phyloP scores from a whole-genome alignment of 1,140 invertebrate species.

The Condylostylus longicornis region DNA sequence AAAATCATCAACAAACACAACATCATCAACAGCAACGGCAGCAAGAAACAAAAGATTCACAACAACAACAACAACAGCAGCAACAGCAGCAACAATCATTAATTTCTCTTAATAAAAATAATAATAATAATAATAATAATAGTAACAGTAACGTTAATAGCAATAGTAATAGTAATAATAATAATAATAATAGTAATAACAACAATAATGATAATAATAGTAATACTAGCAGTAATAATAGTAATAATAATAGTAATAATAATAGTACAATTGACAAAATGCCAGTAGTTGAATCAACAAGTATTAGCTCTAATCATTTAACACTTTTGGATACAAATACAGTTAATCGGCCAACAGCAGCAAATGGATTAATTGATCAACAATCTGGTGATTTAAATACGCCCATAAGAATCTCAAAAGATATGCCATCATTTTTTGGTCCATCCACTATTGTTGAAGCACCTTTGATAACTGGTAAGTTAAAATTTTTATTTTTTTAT shows the following conservation, averaged over 20 bases:
- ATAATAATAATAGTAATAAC: conserved; percentile 15
- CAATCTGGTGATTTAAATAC: conserved; percentile 58
- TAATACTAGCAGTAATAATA: conserved; percentile 9
- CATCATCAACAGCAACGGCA: too few species aligned
- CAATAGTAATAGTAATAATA: not conserved
- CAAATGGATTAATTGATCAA: too few species aligned
- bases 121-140: not conserved
- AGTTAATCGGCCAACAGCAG: too few species aligned
- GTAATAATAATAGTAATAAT: too few species aligned
- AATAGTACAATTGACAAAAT: too few species aligned
- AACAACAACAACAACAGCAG: not conserved
- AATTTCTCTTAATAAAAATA: too few species aligned
- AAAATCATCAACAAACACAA: too few species aligned
- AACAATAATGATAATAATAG: conserved; percentile 16
- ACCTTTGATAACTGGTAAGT: conserved; percentile 73
- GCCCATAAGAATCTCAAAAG: conserved; percentile 59
- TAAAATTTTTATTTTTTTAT: not conserved
- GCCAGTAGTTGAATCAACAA: too few species aligned
- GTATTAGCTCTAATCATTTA: conserved; percentile 26
- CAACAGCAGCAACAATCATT: too few species aligned
- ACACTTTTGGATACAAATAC: conserved; percentile 25
- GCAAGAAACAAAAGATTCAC: not conserved
- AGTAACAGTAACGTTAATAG: not conserved
- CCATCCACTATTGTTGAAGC: conserved; percentile 64
- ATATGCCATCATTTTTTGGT: conserved; percentile 62